Evolutionary conservation across 1,140 invertebrate species (phyloP).

Genomic region (Lanistes nyassanus): DNA sequence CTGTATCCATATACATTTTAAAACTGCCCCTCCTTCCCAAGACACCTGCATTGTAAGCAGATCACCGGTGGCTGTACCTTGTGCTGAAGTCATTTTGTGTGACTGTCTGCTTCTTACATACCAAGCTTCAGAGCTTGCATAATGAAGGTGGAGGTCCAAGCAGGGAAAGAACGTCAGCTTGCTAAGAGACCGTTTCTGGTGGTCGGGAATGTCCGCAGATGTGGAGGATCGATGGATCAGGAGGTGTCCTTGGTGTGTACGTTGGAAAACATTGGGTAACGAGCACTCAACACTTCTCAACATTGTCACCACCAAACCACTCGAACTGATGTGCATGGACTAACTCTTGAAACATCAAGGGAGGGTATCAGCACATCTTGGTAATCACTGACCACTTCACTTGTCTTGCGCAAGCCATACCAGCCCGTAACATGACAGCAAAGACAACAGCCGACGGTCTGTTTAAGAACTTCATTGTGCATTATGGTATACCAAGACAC

Average conservation of each 20-base stretch:
- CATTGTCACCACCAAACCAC: not conserved
- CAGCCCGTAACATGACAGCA: conserved; percentile 28
- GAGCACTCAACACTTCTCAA: conserved; percentile 8
- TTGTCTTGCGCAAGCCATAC: conserved; percentile 22
- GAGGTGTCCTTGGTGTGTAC: conserved; percentile 17
- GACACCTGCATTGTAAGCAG: too few species aligned
- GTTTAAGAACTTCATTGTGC: conserved; percentile 32
- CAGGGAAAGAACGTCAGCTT: conserved; percentile 20
- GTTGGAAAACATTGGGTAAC: conserved; percentile 10
- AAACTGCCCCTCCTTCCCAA: too few species aligned
- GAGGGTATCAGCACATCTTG: conserved; percentile 23
- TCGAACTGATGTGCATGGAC: conserved; percentile 32
- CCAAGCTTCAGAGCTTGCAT: conserved; percentile 18
- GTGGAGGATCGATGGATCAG: conserved; percentile 18
- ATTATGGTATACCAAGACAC: conserved; percentile 28
- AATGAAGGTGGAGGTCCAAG: conserved; percentile 29
- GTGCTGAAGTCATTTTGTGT: too few species aligned
- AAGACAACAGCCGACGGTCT: conserved; percentile 31
- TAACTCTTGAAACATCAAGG: conserved; percentile 32
- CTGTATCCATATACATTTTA: too few species aligned
- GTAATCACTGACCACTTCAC: conserved; percentile 37
- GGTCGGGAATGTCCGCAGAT: conserved; percentile 28
- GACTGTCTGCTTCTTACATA: not conserved
- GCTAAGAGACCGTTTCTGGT: conserved; percentile 22
- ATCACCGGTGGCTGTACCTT: too few species aligned